A percentile compares a stretch with the other conserved stretches of the same genome.
Evolutionary conservation across 1,140 invertebrate species (phyloP).

Genomic region (Apis laboriosa): DNA sequence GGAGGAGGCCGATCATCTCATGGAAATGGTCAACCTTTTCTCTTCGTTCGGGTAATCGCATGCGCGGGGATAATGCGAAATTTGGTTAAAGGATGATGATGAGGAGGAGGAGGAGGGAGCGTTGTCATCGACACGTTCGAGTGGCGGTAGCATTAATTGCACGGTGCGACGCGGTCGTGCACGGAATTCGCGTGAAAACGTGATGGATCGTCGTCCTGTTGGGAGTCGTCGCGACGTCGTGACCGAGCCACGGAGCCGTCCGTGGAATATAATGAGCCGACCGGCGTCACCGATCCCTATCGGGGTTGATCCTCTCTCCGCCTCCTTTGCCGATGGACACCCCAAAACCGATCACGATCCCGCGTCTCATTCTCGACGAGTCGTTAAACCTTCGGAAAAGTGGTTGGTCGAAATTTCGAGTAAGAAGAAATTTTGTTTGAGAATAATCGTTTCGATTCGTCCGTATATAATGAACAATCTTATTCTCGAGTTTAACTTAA

Average conservation of each 20-base stretch:
- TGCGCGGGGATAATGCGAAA: neutral
- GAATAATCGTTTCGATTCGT: too few species aligned
- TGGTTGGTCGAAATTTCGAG: too few species aligned
- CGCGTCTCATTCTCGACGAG: too few species aligned
- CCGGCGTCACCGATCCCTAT: conserved; percentile 42
- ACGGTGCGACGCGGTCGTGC: conserved; percentile 45
- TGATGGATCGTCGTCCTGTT: conserved; percentile 61
- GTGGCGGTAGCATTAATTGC: conserved; percentile 54
- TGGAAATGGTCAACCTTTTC: neutral
- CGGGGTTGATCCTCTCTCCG: conserved; percentile 1
- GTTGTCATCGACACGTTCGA: conserved; percentile 15
- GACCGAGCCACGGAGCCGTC: conserved; percentile 41
- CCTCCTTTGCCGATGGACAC: neutral
- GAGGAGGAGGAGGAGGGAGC: too few species aligned
- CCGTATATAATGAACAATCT: too few species aligned
- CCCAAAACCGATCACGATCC: neutral
- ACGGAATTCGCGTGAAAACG: conserved; percentile 66
- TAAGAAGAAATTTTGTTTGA: too few species aligned
- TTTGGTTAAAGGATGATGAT: neutral
- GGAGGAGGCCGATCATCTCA: too few species aligned
- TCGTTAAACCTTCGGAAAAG: too few species aligned
- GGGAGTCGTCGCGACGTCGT: conserved; percentile 56
- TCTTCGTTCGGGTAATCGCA: conserved; percentile 15
- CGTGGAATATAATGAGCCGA: conserved; percentile 60
- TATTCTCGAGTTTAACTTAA: too few species aligned